These are phyloP conservation scores for Oscheius sp. DNA, from an alignment of 2,888 invertebrate species.

Conservation along the genomic window DNA sequence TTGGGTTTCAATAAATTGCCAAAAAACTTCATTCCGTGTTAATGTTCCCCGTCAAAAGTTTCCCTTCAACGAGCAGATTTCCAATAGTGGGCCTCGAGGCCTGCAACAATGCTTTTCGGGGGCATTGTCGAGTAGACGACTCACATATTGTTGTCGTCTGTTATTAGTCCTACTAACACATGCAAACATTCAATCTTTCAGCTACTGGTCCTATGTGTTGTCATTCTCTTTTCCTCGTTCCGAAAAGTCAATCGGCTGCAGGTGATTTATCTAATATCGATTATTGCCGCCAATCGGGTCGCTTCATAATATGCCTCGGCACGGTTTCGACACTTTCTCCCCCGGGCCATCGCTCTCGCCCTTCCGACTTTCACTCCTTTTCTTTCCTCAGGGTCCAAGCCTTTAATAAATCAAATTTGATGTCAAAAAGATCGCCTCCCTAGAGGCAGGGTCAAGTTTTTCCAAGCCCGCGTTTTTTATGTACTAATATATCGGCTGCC, in stretches of 20 bases:
- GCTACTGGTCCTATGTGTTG: background rate
- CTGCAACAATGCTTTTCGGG: slow-evolving; percentile 33
- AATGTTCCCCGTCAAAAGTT: slow-evolving; percentile 16
- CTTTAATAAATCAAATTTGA: slow-evolving; percentile 12
- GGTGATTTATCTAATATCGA: slow-evolving; percentile 32
- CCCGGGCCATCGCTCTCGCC: background rate
- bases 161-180: slow-evolving; percentile 25
- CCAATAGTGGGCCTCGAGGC: slow-evolving; percentile 24
- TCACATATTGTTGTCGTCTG: slow-evolving; percentile 32
- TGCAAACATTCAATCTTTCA: slow-evolving; percentile 1
- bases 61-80: slow-evolving; percentile 15
- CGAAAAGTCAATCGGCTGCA: background rate
- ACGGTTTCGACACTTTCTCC: slow-evolving; percentile 19
- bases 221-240: too few relatives aligned
- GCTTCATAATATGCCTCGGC: slow-evolving; percentile 16
- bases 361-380: slow-evolving; percentile 18
- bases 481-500: background rate
- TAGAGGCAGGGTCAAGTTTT: background rate
- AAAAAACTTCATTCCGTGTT: slow-evolving; percentile 6
- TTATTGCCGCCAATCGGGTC: slow-evolving; percentile 31
- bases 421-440: slow-evolving; percentile 6
- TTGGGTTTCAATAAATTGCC: too few relatives aligned
- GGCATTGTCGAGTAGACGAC: slow-evolving; percentile 24
- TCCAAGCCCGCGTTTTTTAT: slow-evolving; percentile 5
- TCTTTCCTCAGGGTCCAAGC: background rate